These are phyloP conservation scores for Nomada fucata DNA, from an alignment of 2,888 invertebrate species.

Conservation along the genomic window DNA sequence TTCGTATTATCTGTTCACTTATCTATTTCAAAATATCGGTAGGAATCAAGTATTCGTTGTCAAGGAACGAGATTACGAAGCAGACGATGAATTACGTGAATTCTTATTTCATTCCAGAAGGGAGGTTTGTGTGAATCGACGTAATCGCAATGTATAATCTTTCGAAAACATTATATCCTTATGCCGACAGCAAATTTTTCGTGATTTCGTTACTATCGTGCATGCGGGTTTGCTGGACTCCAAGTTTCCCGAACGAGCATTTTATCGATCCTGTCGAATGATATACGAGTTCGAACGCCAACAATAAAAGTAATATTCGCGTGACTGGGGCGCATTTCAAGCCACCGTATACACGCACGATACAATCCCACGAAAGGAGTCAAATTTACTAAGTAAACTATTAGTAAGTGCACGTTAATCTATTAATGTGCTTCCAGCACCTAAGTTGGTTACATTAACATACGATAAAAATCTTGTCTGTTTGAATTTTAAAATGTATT, in stretches of 20 bases:
- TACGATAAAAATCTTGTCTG: not conserved
- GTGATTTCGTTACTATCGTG: constrained; percentile 29
- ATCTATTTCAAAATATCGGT: not conserved
- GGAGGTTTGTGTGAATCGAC: not conserved
- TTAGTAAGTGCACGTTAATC: constrained; percentile 24
- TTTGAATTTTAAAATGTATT: not conserved
- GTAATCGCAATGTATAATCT: constrained; percentile 3
- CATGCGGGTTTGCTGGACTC: constrained; percentile 27
- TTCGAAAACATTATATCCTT: not conserved
- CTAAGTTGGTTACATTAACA: constrained; percentile 1
- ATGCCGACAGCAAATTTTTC: not conserved
- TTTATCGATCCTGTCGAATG: constrained; percentile 42
- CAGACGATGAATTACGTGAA: not conserved
- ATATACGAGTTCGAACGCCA: constrained; percentile 37
- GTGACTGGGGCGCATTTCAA: constrained; percentile 45
- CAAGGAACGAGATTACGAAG: no score
- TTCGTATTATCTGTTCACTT: not conserved
- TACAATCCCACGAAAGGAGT: constrained; percentile 11
- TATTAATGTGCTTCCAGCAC: not conserved
- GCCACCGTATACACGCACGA: not conserved
- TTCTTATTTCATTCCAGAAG: not conserved
- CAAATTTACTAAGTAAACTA: constrained; percentile 30
- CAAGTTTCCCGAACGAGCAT: constrained; percentile 36
- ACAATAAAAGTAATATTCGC: constrained; percentile 57
- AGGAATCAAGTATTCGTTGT: not conserved